phyloP scores from a whole-genome alignment of 2,113 vertebrate species.

The Cyprinodon brontotheroides region DNA sequence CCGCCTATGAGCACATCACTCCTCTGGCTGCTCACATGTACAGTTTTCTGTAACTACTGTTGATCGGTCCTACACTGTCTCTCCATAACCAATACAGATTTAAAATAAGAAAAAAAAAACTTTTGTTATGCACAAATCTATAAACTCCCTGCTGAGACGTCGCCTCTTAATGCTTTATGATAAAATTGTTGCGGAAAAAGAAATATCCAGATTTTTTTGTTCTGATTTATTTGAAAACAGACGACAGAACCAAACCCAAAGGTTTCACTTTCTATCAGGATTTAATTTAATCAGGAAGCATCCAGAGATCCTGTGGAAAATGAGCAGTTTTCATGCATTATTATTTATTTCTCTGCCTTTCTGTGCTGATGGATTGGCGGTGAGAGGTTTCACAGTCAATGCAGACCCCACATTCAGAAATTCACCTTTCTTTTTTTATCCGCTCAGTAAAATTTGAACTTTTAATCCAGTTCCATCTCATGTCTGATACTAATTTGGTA shows the following conservation, averaged over 20 bases:
- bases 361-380: conserved; percentile 12
- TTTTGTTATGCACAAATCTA: background rate
- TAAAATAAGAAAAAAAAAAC: background rate
- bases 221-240: no score
- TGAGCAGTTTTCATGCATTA: background rate
- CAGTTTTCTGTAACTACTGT: conserved; percentile 75
- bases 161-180: conserved; percentile 35
- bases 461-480: background rate
- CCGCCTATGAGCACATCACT: conserved; percentile 53
- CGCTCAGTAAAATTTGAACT: background rate
- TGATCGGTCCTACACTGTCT: conserved; percentile 80
- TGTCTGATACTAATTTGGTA: background rate
- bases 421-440: no score
- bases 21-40: conserved; percentile 57
- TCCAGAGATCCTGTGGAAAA: background rate
- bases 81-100: conserved; percentile 37
- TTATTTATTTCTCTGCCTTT: background rate
- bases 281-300: background rate
- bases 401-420: conserved; percentile 6
- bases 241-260: background rate
- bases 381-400: conserved; percentile 13
- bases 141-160: conserved; percentile 15
- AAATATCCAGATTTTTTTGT: no score
- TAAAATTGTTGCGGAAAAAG: conserved; percentile 14
- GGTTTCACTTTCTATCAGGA: background rate